phyloP scores from a whole-genome alignment of 2,113 vertebrate species.

The Colius striatus region DNA sequence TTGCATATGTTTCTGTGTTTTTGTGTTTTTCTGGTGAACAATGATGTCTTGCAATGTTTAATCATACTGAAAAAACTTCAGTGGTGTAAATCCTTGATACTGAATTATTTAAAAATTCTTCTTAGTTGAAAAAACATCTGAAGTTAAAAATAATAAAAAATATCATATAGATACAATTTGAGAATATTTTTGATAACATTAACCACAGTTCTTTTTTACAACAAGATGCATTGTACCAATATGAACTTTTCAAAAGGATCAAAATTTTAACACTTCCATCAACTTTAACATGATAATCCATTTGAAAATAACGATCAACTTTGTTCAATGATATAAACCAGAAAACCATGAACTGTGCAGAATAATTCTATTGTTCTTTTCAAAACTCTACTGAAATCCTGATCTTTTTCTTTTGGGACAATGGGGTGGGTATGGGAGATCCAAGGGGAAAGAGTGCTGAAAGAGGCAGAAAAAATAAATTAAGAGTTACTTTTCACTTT shows the following conservation, averaged over 20 bases:
- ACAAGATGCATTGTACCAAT: neutral
- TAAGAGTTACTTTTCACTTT: neutral
- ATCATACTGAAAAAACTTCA: neutral
- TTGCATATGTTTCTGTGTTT: neutral
- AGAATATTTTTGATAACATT: neutral
- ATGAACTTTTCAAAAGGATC: neutral
- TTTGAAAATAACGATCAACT: neutral
- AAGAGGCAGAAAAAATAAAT: neutral
- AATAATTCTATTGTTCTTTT: neutral
- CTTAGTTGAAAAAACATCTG: neutral
- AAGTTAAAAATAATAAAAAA: neutral
- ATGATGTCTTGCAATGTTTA: neutral
- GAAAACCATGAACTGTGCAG: neutral
- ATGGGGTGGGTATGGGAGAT: too few species aligned
- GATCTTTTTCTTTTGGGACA: neutral
- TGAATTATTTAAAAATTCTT: neutral
- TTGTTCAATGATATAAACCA: neutral
- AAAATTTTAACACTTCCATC: neutral
- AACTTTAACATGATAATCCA: neutral
- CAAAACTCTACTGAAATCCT: neutral
- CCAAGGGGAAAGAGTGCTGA: neutral
- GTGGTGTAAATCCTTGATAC: neutral
- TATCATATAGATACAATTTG: neutral
- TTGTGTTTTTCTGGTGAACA: neutral
- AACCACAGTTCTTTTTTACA: neutral